These are phyloP conservation scores for Microcebus ravelobensis DNA, from an alignment of 2,113 vertebrate species.

Conservation along the genomic window DNA sequence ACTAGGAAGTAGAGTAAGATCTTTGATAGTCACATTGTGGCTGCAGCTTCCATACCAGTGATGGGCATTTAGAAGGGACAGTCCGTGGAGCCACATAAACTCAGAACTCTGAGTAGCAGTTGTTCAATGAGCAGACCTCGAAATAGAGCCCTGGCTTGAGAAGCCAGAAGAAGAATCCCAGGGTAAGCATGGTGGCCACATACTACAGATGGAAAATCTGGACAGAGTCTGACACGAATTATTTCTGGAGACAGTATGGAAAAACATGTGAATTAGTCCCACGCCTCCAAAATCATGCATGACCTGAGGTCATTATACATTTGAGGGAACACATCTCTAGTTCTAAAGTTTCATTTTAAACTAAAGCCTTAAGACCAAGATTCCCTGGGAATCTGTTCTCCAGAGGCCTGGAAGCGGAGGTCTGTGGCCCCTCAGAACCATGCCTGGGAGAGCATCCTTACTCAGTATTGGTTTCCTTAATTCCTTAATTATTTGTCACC, in stretches of 20 bases:
- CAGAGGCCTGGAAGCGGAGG: neutral
- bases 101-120: neutral
- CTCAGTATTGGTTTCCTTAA: neutral
- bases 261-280: neutral
- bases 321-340: neutral
- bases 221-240: neutral
- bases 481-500: neutral
- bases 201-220: neutral
- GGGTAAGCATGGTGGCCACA: neutral
- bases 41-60: neutral
- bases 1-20: neutral
- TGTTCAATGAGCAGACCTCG: neutral
- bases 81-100: neutral
- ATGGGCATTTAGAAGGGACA: neutral
- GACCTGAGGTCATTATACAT: neutral
- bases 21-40: neutral
- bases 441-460: neutral
- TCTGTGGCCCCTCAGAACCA: too few relatives aligned
- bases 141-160: neutral
- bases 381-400: neutral
- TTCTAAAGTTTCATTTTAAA: slow-evolving; percentile 18
- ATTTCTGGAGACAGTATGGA: neutral
- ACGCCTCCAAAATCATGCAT: neutral
- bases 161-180: neutral
- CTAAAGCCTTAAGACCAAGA: neutral